Percentiles rank a stretch among this genome's conserved stretches.
Evolutionary conservation across 2,797 vertebrate genomes (phyloP).

Genomic region (Phrynocephalus guinanensis): DNA sequence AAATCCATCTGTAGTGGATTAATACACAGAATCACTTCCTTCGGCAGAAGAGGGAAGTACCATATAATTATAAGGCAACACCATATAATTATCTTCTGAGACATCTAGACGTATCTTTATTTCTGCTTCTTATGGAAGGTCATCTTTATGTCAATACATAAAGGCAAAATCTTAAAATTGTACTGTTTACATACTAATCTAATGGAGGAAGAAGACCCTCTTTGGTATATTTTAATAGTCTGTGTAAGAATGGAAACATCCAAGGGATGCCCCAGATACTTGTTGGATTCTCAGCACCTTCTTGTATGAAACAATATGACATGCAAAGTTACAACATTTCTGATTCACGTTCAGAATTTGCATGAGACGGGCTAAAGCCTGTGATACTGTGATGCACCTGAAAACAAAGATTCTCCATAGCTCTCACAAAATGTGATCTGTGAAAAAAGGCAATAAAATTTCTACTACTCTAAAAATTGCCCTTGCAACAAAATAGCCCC

Average conservation of each 20-base stretch:
- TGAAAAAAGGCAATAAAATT: constrained; percentile 20
- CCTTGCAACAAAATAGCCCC: background rate
- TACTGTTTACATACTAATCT: background rate
- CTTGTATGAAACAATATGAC: background rate
- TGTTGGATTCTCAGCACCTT: background rate
- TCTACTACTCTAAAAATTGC: background rate
- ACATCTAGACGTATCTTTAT: background rate
- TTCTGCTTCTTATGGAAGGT: background rate
- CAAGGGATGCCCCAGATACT: constrained; percentile 7
- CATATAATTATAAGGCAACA: background rate
- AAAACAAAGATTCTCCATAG: background rate
- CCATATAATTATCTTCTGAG: background rate
- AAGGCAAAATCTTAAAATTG: background rate
- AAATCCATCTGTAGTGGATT: background rate
- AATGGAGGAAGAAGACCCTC: background rate
- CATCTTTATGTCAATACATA: background rate
- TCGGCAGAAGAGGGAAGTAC: background rate
- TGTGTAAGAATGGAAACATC: background rate
- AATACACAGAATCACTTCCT: background rate
- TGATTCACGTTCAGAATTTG: background rate
- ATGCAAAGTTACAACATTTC: background rate
- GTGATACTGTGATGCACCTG: background rate
- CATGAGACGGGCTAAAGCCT: background rate
- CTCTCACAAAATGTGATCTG: background rate
- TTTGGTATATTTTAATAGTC: background rate